These are phyloP conservation scores for Myrmophylax atrothorax DNA, from an alignment of 2,113 vertebrate species.

Conservation along the genomic window DNA sequence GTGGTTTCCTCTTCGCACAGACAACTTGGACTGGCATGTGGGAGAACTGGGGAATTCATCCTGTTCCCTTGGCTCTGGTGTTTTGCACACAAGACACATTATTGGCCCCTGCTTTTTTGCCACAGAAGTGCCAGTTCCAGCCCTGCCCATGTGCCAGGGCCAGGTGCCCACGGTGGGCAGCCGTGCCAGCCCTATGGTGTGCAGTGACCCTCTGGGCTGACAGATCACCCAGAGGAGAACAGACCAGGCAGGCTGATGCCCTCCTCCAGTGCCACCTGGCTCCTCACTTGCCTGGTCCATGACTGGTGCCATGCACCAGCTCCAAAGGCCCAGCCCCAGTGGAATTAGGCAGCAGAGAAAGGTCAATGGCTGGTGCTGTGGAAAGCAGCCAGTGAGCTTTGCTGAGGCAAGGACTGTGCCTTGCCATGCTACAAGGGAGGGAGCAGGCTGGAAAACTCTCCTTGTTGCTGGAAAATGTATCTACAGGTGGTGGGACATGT, in stretches of 20 bases:
- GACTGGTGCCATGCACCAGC: background rate
- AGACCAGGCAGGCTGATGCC: background rate
- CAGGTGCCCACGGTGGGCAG: fast-evolving
- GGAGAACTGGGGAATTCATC: background rate
- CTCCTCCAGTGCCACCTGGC: background rate
- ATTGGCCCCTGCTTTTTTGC: background rate
- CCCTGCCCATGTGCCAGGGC: background rate
- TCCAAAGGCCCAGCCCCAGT: background rate
- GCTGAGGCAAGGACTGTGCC: background rate
- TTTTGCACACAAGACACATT: background rate
- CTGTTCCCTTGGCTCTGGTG: background rate
- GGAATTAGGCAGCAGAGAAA: background rate
- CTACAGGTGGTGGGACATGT: background rate
- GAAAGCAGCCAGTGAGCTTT: background rate
- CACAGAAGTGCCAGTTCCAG: background rate
- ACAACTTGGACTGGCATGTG: background rate
- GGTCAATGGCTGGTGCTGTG: background rate
- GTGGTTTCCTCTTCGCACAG: background rate
- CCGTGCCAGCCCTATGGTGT: fast-evolving
- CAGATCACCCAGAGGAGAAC: background rate
- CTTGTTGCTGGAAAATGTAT: background rate
- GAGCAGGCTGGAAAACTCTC: background rate
- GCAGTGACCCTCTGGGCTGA: background rate
- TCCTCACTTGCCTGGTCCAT: fast-evolving
- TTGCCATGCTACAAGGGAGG: background rate